Base-by-base conservation (phyloP, 64 coral and sea anemone genomes). In the Cladopsammia gracilis region DNA sequence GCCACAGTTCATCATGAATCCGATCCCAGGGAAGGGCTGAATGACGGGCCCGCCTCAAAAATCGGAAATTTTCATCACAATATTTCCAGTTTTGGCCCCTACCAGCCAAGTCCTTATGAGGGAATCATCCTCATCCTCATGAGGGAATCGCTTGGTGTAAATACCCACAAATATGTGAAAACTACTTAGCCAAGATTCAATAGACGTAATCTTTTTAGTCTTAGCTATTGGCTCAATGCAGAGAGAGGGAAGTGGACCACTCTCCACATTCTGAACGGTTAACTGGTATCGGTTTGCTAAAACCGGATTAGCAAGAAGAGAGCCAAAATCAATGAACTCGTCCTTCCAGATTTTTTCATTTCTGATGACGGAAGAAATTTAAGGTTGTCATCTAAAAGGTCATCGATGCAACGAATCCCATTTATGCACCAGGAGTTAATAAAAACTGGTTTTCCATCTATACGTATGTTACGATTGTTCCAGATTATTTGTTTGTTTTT, bases 41-140 rank as follows among this genome's bases (percentile, higher is more conserved):
- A 44, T 4, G 50, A 45, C 18, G 24, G 15, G 46, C 25, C 56
- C 76, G 70, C 66, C 91, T 50, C 59, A 93, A 24, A 56, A 67
- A 93, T 23, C 90, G 80, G 22, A 93, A 93, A 77, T 93, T 93
- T 20, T 92, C 66, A 69, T 86, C 82, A 69, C 48, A 86, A 69
- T 12, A 69, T 22, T 51, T 58, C 82, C 82, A 86, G 46, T 86
- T 67, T 19, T 48, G 24, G n/a, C 82, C 82, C 54, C 82, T 13
- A 14, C 8, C 61, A 19, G 82, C 82, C 58, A 86, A 64, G 44
- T 86, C 61, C 46, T 67, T n/a, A n/a, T n/a, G n/a, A n/a, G n/a
- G n/a, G 64, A 45, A 86, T 48, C 3, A n/a, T 68, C 4, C 69
- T 34, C 3, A 61, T 3, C 69, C 69, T 71, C 77, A 80, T 56